Percentiles rank a stretch among this genome's conserved stretches.
Conservation (phyloP, 2,888 invertebrate species). For the Ophion costatus region DNA sequence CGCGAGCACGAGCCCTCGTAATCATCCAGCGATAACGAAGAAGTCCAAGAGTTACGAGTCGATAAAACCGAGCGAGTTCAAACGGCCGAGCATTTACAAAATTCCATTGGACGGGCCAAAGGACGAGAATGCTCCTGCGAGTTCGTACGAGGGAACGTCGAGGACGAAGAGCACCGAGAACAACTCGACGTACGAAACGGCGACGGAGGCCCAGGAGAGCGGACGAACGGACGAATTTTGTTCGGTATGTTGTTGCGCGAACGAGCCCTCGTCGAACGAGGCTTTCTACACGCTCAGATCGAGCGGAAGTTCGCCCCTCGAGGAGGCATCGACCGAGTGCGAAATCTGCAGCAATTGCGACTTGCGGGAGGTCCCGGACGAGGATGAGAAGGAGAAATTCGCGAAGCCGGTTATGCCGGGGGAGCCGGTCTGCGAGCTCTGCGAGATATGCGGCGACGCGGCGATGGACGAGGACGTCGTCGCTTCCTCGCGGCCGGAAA, state of each 20-base stretch:
- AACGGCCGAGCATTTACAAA: constrained; percentile 64
- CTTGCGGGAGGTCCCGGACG: constrained; percentile 72
- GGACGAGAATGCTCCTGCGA: constrained; percentile 60
- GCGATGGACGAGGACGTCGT: constrained; percentile 68
- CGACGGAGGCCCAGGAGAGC: constrained; percentile 69
- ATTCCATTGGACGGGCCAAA: constrained; percentile 65
- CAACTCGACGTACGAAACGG: constrained; percentile 73
- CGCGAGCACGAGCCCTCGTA: constrained; percentile 28
- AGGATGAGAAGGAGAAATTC: constrained; percentile 61
- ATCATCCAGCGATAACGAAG: constrained; percentile 74
- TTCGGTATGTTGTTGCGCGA: constrained; percentile 78
- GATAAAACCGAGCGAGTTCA: constrained; percentile 72
- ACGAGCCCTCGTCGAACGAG: constrained; percentile 73
- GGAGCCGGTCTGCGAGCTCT: constrained; percentile 76
- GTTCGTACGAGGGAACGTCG: constrained; percentile 72
- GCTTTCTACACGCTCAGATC: constrained; percentile 78
- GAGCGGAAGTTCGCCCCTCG: constrained; percentile 77
- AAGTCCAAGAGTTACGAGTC: constrained; percentile 82
- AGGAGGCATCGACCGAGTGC: constrained; percentile 81
- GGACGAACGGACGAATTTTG: constrained; percentile 78
- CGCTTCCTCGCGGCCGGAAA: constrained; percentile 67
- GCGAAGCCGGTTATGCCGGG: constrained; percentile 45
- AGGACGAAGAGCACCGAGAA: constrained; percentile 72
- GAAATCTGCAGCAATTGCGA: constrained; percentile 81
- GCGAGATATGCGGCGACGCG: constrained; percentile 80